Base-by-base conservation (phyloP, 2,113 vertebrate genomes). In the Macheiramphus alcinus region DNA sequence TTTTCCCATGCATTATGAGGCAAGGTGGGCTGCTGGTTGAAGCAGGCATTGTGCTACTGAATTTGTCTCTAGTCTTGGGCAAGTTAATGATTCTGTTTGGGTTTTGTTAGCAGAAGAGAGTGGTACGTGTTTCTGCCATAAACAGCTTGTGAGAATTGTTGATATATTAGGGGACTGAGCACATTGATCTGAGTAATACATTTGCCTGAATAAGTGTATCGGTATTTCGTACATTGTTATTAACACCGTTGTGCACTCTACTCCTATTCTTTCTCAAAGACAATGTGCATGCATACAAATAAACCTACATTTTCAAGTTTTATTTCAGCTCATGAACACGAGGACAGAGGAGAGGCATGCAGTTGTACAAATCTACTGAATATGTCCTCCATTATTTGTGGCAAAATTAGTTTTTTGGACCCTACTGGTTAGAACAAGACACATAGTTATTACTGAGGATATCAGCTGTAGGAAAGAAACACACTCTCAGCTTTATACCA, bases 401-500 rank as follows among this genome's bases (percentile, higher is more conserved):
- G 56, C 87, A 85, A 93, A 95, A 91, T 85, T 55, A 92, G 34
- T 56, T 97, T 93, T 87, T 79, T 81, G 68, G 86, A 65, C 82
- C 72, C 63, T 52, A 65, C 93, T 90, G 90, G 50, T 70, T 61
- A 96, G 90, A 97, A 74, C 17, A 92, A 91, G 85, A 86, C 93
- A 96, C 56, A 65, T 47, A 65, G 79, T 86, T 82, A 94, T 95
- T 86, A 96, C 84, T 40, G 59, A 94, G 90, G 91, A 58, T 97
- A 96, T 97, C 90, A 97, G 63, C 95, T 63, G 32, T 91, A 66
- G 88, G 89, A 96, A 86, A 97, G 94, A 96, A 95, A 97, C 70
- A 90, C 43, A 94, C 93, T 97, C 95, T 93, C 84, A 93, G 90
- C 97, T 97, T 97, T 97, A 88, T 92, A 96, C 71, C 92, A 95